These are phyloP conservation scores for Apis cerana DNA, from an alignment of 1,140 invertebrate species.

Conservation along the genomic window DNA sequence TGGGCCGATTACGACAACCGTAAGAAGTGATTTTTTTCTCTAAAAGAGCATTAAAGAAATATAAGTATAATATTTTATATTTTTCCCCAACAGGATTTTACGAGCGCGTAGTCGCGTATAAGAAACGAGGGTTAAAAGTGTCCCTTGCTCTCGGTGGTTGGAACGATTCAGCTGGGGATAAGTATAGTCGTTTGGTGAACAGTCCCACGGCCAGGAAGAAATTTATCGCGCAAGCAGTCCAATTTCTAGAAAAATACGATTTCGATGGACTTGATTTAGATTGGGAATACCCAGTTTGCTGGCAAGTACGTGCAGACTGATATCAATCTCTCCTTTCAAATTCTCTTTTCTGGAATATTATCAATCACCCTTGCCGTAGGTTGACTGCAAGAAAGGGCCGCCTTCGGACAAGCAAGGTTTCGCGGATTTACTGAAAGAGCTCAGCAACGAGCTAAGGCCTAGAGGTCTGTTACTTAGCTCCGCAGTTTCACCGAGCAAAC, in stretches of 20 bases:
- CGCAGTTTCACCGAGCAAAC: conserved; percentile 94
- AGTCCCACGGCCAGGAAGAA: conserved; percentile 85
- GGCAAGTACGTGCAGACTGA: conserved; percentile 85
- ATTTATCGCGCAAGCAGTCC: conserved; percentile 88
- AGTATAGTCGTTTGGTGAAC: conserved; percentile 92
- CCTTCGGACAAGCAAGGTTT: conserved; percentile 91
- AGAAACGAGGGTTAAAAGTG: conserved; percentile 91
- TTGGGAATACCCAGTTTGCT: conserved; percentile 96
- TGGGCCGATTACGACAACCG: conserved; percentile 94
- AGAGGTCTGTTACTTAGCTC: conserved; percentile 89
- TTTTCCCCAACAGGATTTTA: conserved; percentile 86
- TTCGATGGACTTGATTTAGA: conserved; percentile 94
- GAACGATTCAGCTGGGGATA: conserved; percentile 93
- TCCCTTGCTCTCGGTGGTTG: conserved; percentile 92
- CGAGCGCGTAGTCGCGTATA: conserved; percentile 89
- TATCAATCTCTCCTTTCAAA: not conserved
- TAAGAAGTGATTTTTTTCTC: conserved; percentile 75
- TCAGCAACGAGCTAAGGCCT: conserved; percentile 88
- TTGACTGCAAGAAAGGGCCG: conserved; percentile 91
- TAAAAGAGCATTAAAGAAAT: not conserved
- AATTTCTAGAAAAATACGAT: conserved; percentile 90
- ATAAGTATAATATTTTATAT: not conserved
- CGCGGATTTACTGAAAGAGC: conserved; percentile 86
- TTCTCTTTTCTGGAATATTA: not conserved
- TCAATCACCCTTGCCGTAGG: conserved; percentile 49